phyloP scores from a whole-genome alignment of 1,140 invertebrate species.

The Ylistrum balloti region DNA sequence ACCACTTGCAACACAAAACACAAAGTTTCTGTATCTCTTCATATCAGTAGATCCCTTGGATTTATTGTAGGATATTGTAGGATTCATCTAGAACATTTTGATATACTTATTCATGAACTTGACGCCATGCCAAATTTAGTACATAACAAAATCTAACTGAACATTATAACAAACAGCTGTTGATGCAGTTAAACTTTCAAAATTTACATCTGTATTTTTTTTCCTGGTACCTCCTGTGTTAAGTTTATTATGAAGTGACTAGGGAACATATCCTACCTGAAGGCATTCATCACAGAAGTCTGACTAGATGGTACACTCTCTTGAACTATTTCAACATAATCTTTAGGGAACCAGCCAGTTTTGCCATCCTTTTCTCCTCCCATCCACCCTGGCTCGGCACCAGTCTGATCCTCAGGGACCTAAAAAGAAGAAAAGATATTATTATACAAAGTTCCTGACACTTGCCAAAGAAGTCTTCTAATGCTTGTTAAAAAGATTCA shows the following conservation, averaged over 20 bases:
- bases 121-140: too few relatives aligned
- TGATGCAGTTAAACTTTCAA: too few relatives aligned
- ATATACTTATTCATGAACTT: background rate
- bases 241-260: too few relatives aligned
- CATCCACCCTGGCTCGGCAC: constrained; percentile 96
- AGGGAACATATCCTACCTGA: constrained; percentile 31
- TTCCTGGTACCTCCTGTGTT: background rate
- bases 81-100: background rate
- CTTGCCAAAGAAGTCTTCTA: too few relatives aligned
- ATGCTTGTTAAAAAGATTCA: too few relatives aligned
- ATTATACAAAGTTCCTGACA: too few relatives aligned
- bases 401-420: constrained; percentile 92
- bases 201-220: background rate
- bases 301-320: constrained; percentile 70
- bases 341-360: constrained; percentile 98
- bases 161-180: too few relatives aligned
- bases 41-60: background rate
- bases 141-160: too few relatives aligned
- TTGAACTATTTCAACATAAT: constrained; percentile 89
- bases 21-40: too few relatives aligned
- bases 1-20: constrained; percentile 42
- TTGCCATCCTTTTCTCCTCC: constrained; percentile 92
- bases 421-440: constrained; percentile 71
- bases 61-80: background rate
- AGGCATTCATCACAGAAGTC: constrained; percentile 48